These are phyloP conservation scores for Steatornis caripensis DNA, from an alignment of 2,113 vertebrate species.

Conservation along the genomic window DNA sequence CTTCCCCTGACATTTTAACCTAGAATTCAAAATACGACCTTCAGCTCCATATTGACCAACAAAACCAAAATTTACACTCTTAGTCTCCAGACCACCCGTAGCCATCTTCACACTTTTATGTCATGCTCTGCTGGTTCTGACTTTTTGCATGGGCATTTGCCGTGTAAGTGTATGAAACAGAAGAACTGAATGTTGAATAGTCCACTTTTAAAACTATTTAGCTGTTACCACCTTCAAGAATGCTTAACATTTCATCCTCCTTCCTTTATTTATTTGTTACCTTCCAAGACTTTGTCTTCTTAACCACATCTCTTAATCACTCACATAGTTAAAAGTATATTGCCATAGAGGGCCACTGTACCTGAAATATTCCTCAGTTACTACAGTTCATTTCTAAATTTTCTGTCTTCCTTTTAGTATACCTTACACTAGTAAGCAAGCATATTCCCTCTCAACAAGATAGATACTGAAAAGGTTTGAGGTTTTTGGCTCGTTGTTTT, in stretches of 20 bases:
- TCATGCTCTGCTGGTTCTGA: background rate
- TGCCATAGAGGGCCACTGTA: background rate
- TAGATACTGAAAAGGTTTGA: background rate
- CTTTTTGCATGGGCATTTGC: background rate
- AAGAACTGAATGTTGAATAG: background rate
- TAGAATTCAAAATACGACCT: background rate
- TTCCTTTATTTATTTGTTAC: background rate
- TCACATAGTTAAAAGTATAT: background rate
- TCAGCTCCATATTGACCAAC: background rate
- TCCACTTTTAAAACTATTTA: background rate
- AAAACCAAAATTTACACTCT: background rate
- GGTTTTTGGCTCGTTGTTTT: accelerated
- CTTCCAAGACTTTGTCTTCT: background rate
- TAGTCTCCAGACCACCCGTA: background rate
- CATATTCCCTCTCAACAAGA: background rate
- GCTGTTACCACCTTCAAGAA: background rate
- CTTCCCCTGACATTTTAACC: background rate
- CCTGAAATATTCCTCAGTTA: background rate
- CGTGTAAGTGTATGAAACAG: background rate
- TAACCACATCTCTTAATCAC: background rate
- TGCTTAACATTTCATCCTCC: background rate
- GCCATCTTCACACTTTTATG: background rate
- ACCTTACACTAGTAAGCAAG: background rate
- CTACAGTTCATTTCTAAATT: background rate
- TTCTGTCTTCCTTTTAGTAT: background rate